phyloP scores from a whole-genome alignment of 2,797 vertebrate species.

The Labroides dimidiatus region DNA sequence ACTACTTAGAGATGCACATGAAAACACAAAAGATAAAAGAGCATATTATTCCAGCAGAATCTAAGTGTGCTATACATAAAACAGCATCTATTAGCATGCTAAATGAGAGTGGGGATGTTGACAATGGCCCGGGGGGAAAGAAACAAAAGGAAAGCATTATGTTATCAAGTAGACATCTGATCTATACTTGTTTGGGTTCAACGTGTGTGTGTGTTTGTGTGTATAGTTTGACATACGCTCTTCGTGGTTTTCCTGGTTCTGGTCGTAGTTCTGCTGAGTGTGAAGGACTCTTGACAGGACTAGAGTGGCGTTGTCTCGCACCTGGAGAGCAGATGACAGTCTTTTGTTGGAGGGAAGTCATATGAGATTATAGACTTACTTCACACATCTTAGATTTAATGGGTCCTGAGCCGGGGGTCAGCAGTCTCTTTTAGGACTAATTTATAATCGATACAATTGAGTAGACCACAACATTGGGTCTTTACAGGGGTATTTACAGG shows the following conservation, averaged over 20 bases:
- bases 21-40: conserved; percentile 61
- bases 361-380: conserved; percentile 6
- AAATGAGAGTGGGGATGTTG: conserved; percentile 61
- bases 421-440: conserved; percentile 57
- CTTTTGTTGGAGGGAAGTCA: conserved; percentile 24
- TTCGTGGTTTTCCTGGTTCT: conserved; percentile 95
- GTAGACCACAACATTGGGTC: conserved; percentile 35
- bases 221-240: conserved; percentile 87
- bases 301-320: conserved; percentile 93
- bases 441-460: conserved; percentile 68
- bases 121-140: conserved; percentile 42
- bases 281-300: conserved; percentile 91
- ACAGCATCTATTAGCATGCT: conserved; percentile 71
- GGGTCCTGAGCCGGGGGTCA: conserved; percentile 36
- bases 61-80: conserved; percentile 55
- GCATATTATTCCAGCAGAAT: conserved; percentile 48
- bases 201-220: conserved; percentile 17
- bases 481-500: conserved; percentile 63
- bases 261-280: conserved; percentile 93
- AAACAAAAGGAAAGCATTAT: conserved; percentile 35
- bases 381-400: conserved; percentile 30
- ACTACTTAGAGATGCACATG: conserved; percentile 51
- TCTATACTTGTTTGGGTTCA: conserved; percentile 8
- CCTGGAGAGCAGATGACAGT: conserved; percentile 82
- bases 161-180: conserved; percentile 34